These are phyloP conservation scores for Turnix velox DNA, from an alignment of 2,113 vertebrate genomes.

Conservation along the genomic window DNA sequence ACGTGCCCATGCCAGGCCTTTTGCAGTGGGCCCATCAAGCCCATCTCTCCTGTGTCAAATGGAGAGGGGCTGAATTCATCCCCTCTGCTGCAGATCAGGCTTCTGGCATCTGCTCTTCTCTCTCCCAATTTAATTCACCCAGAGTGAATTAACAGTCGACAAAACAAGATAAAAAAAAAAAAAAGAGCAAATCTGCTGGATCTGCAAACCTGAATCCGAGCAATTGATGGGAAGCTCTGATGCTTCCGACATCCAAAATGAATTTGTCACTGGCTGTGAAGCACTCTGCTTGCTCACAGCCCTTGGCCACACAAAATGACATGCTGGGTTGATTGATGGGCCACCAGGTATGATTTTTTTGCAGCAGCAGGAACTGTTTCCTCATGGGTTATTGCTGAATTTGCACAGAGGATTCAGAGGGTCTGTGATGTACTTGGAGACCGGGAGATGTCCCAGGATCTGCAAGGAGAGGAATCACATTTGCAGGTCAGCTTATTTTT, in stretches of 20 bases:
- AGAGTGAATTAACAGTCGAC: not conserved
- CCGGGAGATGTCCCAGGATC: not conserved
- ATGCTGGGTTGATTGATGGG: not conserved
- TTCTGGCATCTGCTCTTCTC: not conserved
- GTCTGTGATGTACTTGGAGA: not conserved
- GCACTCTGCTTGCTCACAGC: not conserved
- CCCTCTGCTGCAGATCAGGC: not conserved
- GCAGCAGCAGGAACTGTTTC: not conserved
- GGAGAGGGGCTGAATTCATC: not conserved
- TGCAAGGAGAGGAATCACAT: not conserved
- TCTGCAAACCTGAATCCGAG: not conserved
- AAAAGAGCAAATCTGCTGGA: not conserved
- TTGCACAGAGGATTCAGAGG: not conserved
- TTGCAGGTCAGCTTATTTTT: not conserved
- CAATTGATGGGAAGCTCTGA: not conserved
- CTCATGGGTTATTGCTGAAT: not conserved
- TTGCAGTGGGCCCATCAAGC: not conserved
- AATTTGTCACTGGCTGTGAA: not conserved
- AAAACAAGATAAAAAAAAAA: not conserved
- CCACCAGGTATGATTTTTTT: not conserved
- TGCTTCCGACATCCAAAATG: not conserved
- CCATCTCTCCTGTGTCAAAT: not conserved
- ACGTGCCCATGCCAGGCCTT: not conserved
- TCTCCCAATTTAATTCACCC: not conserved
- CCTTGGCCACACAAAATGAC: not conserved